Conservation (phyloP, 2,888 invertebrate species). For the Drosophila parthenogenetica region DNA sequence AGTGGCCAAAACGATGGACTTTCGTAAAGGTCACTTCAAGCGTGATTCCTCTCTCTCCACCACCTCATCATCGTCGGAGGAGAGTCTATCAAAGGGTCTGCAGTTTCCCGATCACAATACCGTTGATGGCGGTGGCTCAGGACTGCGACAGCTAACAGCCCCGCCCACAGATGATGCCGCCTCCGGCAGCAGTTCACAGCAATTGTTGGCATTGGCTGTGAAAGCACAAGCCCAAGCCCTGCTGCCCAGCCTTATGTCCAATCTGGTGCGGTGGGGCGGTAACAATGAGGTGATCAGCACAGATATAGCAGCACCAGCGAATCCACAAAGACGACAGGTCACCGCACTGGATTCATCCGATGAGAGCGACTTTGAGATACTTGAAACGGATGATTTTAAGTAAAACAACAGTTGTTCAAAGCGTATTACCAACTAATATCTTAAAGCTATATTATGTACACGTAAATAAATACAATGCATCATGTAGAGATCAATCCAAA, state of each 20-base stretch:
- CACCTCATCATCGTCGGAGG: slow-evolving; percentile 84
- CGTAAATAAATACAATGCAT: slow-evolving; percentile 29
- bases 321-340: slow-evolving; percentile 57
- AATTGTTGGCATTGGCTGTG: slow-evolving; percentile 50
- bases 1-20: slow-evolving; percentile 67
- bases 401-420: slow-evolving; percentile 48
- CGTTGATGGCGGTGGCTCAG: slow-evolving; percentile 63
- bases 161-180: slow-evolving; percentile 12
- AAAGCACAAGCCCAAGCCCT: slow-evolving; percentile 71
- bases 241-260: slow-evolving; percentile 78
- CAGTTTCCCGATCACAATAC: slow-evolving; percentile 81
- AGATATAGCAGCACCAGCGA: slow-evolving; percentile 22
- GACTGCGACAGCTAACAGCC: slow-evolving; percentile 54
- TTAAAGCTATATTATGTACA: slow-evolving; percentile 37
- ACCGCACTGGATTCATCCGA: slow-evolving; percentile 82
- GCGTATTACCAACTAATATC: slow-evolving; percentile 71
- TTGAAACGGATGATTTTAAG: slow-evolving; percentile 83
- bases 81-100: slow-evolving; percentile 83
- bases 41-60: slow-evolving; percentile 83
- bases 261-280: slow-evolving; percentile 77
- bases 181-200: slow-evolving; percentile 31
- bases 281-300: slow-evolving; percentile 12
- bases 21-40: slow-evolving; percentile 83
- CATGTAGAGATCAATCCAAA: slow-evolving; percentile 30
- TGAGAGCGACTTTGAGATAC: slow-evolving; percentile 85